Percentiles rank a stretch among this genome's conserved stretches.
phyloP scores from a whole-genome alignment of 2,113 vertebrate species.

The Gnathonemus echidnorhynchus region DNA sequence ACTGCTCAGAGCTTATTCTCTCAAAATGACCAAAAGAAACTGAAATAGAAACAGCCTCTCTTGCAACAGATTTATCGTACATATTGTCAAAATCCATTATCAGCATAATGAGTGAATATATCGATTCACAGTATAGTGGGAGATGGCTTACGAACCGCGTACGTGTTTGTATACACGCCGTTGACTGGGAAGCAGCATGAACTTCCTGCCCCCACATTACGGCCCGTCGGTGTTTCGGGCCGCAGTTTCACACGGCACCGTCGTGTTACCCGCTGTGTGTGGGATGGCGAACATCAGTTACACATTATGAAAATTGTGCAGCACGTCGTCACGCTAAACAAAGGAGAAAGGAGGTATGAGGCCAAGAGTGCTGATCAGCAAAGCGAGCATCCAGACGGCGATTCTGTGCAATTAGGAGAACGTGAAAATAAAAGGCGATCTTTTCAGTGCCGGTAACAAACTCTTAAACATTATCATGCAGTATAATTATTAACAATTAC shows the following conservation, averaged over 20 bases:
- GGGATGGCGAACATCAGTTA: neutral
- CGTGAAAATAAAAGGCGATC: neutral
- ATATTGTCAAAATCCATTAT: neutral
- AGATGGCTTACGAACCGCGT: neutral
- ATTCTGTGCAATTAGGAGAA: neutral
- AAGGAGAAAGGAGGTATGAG: neutral
- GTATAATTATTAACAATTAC: neutral
- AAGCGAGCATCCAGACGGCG: slow-evolving; percentile 48
- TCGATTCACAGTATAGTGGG: neutral
- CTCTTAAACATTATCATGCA: neutral
- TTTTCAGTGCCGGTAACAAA: neutral
- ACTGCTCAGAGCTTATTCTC: neutral
- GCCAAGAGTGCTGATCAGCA: slow-evolving; percentile 40
- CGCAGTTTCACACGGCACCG: neutral
- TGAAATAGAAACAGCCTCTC: neutral
- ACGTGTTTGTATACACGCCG: neutral
- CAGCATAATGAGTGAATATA: neutral
- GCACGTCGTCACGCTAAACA: neutral
- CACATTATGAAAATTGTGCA: neutral
- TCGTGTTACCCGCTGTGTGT: no score
- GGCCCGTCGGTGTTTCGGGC: neutral
- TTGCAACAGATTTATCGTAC: neutral
- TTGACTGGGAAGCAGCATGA: neutral
- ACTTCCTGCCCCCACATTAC: neutral
- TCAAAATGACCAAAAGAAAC: neutral